Percentiles rank a stretch among this genome's conserved stretches.
phyloP scores from a whole-genome alignment of 2,113 vertebrate genomes.

The Paratilapia polleni region DNA sequence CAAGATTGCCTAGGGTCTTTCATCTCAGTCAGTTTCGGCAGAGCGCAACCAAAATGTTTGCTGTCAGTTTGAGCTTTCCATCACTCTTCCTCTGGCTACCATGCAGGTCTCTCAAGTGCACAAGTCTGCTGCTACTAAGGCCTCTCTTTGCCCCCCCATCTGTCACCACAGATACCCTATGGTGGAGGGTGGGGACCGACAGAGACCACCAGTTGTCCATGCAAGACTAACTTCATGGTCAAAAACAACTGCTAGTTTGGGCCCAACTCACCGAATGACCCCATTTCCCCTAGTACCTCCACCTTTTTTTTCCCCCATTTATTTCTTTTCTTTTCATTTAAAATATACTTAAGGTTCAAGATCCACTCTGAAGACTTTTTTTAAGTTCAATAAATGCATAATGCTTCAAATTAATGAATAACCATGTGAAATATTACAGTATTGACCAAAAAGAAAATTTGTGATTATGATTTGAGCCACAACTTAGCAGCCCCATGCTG shows the following conservation, averaged over 20 bases:
- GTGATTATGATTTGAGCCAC: background rate
- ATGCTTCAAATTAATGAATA: background rate
- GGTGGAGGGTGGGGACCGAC: background rate
- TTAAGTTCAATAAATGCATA: background rate
- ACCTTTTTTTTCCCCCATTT: accelerated
- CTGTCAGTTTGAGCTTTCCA: background rate
- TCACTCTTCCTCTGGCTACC: background rate
- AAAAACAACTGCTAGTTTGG: background rate
- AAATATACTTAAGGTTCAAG: background rate
- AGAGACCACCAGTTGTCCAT: too few species aligned
- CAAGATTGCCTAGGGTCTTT: background rate
- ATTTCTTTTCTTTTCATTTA: background rate
- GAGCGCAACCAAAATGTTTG: background rate
- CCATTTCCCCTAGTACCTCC: background rate
- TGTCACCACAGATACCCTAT: background rate
- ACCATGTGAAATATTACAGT: background rate
- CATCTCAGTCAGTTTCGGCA: background rate
- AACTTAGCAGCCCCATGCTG: background rate
- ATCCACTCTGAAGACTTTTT: background rate
- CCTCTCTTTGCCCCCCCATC: background rate
- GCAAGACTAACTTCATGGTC: background rate
- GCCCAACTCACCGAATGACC: background rate
- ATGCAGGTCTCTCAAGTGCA: background rate
- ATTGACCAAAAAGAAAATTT: background rate
- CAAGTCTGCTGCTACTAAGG: background rate